Conservation (phyloP, 2,888 invertebrate species). For the Drosophila recens region DNA sequence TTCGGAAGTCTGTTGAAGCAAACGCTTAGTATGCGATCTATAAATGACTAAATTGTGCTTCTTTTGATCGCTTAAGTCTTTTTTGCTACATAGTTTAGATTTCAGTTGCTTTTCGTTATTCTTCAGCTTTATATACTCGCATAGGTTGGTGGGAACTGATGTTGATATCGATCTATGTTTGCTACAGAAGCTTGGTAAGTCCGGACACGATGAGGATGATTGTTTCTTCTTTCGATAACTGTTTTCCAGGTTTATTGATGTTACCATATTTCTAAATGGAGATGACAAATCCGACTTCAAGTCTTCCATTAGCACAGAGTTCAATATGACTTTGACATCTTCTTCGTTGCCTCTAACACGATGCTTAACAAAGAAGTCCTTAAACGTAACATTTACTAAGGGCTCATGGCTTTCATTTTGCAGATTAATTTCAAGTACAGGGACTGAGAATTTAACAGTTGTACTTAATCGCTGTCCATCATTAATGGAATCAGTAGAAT, state of each 20-base stretch:
- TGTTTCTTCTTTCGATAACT: slow-evolving; percentile 55
- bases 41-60: slow-evolving; percentile 91
- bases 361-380: slow-evolving; percentile 92
- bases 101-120: slow-evolving; percentile 47
- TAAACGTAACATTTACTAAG: slow-evolving; percentile 93
- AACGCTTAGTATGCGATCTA: slow-evolving; percentile 87
- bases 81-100: slow-evolving; percentile 28
- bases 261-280: slow-evolving; percentile 93
- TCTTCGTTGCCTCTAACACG: slow-evolving; percentile 90
- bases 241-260: slow-evolving; percentile 82
- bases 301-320: slow-evolving; percentile 96
- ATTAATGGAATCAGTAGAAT: slow-evolving; percentile 1
- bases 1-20: slow-evolving; percentile 84
- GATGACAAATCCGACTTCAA: slow-evolving; percentile 91
- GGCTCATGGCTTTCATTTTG: slow-evolving; percentile 91
- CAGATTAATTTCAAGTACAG: slow-evolving; percentile 91
- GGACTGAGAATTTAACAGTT: slow-evolving; percentile 89
- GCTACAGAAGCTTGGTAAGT: slow-evolving; percentile 68
- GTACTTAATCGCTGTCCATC: slow-evolving; percentile 59
- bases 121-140: slow-evolving; percentile 86
- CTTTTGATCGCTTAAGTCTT: slow-evolving; percentile 73
- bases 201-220: slow-evolving; percentile 76
- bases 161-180: slow-evolving; percentile 74
- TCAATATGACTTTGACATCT: slow-evolving; percentile 91
- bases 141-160: slow-evolving; percentile 88